Conservation (phyloP, 2,888 invertebrate species). For the Caenorhabditis imperialis region DNA sequence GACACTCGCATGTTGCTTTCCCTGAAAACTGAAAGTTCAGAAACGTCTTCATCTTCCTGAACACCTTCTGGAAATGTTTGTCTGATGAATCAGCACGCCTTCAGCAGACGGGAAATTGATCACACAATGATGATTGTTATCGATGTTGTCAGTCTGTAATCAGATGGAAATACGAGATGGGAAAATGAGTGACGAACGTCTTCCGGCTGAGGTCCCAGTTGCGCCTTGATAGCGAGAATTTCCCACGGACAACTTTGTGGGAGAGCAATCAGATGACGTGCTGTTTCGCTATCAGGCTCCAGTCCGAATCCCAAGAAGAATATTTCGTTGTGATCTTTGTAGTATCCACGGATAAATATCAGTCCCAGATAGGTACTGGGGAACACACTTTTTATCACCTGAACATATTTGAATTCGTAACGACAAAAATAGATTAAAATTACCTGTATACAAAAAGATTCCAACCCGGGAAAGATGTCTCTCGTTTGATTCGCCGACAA, state of each 20-base stretch:
- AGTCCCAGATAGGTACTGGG: constrained; percentile 50
- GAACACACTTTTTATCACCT: constrained; percentile 66
- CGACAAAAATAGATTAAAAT: neutral
- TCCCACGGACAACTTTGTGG: constrained; percentile 45
- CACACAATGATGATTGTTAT: constrained; percentile 57
- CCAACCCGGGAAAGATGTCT: constrained; percentile 71
- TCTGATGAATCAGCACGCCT: constrained; percentile 72
- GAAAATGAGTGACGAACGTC: constrained; percentile 8
- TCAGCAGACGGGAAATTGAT: constrained; percentile 73
- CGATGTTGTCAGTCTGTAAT: constrained; percentile 6
- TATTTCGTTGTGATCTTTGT: constrained; percentile 74
- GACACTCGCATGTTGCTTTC: constrained; percentile 66
- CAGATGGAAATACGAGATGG: neutral
- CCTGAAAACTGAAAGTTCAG: constrained; percentile 33
- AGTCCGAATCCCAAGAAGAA: constrained; percentile 69
- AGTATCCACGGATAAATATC: constrained; percentile 71
- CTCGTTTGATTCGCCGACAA: constrained; percentile 70
- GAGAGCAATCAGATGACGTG: constrained; percentile 50
- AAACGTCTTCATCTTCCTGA: neutral
- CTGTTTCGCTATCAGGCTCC: constrained; percentile 66
- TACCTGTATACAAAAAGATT: constrained; percentile 70
- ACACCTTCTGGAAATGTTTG: constrained; percentile 57
- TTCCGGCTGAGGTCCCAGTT: constrained; percentile 45
- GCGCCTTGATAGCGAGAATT: constrained; percentile 33
- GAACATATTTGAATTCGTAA: constrained; percentile 3